Conservation (phyloP, 1,140 invertebrate species). For the Carcinoscorpius rotundicauda region DNA sequence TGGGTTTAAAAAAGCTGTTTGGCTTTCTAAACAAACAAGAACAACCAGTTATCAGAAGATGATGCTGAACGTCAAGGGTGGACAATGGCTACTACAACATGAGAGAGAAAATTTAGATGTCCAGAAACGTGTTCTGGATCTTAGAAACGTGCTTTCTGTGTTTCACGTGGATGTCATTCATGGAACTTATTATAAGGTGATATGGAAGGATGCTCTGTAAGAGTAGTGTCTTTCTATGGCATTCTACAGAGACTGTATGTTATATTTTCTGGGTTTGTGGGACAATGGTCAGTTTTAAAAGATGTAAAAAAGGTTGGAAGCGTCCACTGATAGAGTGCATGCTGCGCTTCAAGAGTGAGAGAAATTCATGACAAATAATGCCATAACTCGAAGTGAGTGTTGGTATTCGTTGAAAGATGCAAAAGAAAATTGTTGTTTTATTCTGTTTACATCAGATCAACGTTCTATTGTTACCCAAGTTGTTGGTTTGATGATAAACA, state of each 20-base stretch:
- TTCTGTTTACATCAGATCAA: too few species aligned
- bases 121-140: not conserved
- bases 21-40: too few species aligned
- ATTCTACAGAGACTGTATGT: not conserved
- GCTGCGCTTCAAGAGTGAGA: not conserved
- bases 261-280: not conserved
- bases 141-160: not conserved
- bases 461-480: too few species aligned
- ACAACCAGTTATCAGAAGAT: not conserved
- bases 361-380: not conserved
- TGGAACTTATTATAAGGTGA: not conserved
- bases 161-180: not conserved
- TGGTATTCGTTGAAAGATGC: not conserved
- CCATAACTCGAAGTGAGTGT: not conserved
- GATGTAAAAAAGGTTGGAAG: not conserved
- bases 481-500: too few species aligned
- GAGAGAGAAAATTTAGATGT: not conserved
- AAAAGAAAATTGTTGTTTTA: not conserved
- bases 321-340: not conserved
- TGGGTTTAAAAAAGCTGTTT: too few species aligned
- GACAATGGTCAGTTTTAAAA: not conserved
- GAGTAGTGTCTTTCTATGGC: not conserved
- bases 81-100: not conserved
- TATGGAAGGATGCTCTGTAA: not conserved
- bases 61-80: not conserved